Base-by-base conservation (phyloP, 1,140 invertebrate species). In the fruit fly (Drosophila melanogaster) region DNA sequence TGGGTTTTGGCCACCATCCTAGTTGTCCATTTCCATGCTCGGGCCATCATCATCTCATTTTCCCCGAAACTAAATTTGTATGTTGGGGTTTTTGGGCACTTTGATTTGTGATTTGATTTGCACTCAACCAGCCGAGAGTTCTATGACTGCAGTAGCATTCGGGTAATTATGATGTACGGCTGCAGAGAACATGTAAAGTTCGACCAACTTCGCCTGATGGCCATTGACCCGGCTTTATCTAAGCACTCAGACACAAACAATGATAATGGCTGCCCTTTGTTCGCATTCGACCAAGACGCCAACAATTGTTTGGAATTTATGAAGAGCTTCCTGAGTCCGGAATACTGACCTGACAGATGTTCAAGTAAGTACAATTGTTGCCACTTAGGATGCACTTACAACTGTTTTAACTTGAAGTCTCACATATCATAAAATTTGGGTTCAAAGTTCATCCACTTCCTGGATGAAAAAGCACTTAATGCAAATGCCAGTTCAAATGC, bases 251-350 rank as follows among this genome's bases (percentile, higher is more conserved):
- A 2, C 30, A 14, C 50, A 59, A 54, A 86, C 78, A 78, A 70
- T 77, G 60, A 60, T 55, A 62, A 58, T 10, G 51, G 24, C 37
- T 77, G 57, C 61, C 69, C 67, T 83, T 86, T 86, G 81, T 86
- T 86, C 74, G 62, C 62, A 54, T 38, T 54, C 47, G 37, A 55
- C 65, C 60, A 56, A 67, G 75, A 81, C 62, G 58, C 72, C 70
- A 58, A 73, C 75, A 71, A 76, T 81, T 78, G 81, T 75, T 81
- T 86, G 71, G 81, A 70, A 87, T 86, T 86, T 86, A 86, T 86
- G 81, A 86, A 86, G 83, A 81, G 81, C 78, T 86, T 86, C 81
- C 81, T 81, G 65, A 41, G 59, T 14, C 54, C 59, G 54, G 59
- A 59, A 22, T 58, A n/a, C 54, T 30, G 54, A 67, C 70, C 57